phyloP scores from a whole-genome alignment of 2,888 invertebrate species.

The Scelioninae gen. 1 region DNA sequence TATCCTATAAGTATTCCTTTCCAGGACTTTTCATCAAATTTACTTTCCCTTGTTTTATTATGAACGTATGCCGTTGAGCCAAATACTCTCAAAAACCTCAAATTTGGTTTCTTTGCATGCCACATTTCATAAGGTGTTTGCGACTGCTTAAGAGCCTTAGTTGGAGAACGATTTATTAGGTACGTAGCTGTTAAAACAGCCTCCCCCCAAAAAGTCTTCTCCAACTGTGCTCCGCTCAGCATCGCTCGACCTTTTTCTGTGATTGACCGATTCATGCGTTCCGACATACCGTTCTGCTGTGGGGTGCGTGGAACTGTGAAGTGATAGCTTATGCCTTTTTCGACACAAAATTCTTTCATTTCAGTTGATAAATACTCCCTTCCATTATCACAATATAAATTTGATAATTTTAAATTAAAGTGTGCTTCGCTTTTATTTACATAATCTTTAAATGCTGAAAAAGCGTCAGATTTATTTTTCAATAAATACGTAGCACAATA shows the following conservation, averaged over 20 bases:
- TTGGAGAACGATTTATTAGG: conserved; percentile 79
- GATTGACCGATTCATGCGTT: conserved; percentile 79
- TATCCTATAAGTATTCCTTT: conserved; percentile 71
- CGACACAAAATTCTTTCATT: conserved; percentile 76
- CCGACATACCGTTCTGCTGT: conserved; percentile 81
- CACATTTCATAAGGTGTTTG: conserved; percentile 82
- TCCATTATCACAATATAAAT: conserved; percentile 74
- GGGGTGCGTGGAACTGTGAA: too few species aligned
- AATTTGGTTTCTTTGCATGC: conserved; percentile 79
- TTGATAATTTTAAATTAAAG: conserved; percentile 55
- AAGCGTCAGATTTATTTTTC: conserved; percentile 57
- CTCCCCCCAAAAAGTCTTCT: conserved; percentile 65
- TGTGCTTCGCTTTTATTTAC: conserved; percentile 23
- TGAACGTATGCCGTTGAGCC: conserved; percentile 25
- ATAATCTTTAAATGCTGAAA: conserved; percentile 46
- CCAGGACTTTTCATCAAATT: conserved; percentile 79
- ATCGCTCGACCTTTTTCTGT: conserved; percentile 60
- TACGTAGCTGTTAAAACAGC: conserved; percentile 74
- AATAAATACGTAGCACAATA: conserved; percentile 38
- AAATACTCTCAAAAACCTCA: conserved; percentile 74
- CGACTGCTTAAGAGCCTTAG: conserved; percentile 74
- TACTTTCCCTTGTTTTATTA: conserved; percentile 74
- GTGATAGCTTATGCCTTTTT: conserved; percentile 79
- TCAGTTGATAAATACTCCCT: conserved; percentile 78
- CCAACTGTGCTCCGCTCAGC: conserved; percentile 34